These are phyloP conservation scores for Ascaphus truei DNA, from an alignment of 2,113 vertebrate genomes.

Conservation along the genomic window DNA sequence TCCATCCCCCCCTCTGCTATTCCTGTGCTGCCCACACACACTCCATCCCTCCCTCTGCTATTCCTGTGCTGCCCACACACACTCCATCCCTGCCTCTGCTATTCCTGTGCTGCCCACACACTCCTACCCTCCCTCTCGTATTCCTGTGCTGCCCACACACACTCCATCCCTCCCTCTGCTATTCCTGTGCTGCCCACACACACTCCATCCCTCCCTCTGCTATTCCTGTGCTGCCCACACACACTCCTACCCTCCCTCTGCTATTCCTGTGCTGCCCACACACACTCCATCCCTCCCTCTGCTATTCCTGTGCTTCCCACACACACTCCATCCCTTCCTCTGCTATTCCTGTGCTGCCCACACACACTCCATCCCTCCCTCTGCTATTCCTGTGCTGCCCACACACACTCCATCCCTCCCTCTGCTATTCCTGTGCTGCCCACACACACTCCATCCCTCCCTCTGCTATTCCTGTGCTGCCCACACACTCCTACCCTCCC, in stretches of 20 bases:
- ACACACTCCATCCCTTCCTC: neutral
- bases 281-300: neutral
- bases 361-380: neutral
- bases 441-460: neutral
- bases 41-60: neutral
- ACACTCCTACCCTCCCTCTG: neutral
- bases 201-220: neutral
- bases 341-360: neutral
- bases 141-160: neutral
- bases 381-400: neutral
- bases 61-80: neutral
- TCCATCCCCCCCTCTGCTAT: neutral
- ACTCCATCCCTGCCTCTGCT: neutral
- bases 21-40: neutral
- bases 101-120: neutral
- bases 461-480: neutral
- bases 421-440: neutral
- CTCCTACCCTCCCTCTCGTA: neutral
- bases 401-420: neutral
- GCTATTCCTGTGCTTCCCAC: neutral
- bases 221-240: neutral
- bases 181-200: neutral
- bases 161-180: neutral
- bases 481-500: neutral
- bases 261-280: neutral